Evolutionary conservation across 2,888 invertebrate genomes (phyloP), one percentile per base, ranked within the genome.

Genomic region (Strigamia transsilvanica): DNA sequence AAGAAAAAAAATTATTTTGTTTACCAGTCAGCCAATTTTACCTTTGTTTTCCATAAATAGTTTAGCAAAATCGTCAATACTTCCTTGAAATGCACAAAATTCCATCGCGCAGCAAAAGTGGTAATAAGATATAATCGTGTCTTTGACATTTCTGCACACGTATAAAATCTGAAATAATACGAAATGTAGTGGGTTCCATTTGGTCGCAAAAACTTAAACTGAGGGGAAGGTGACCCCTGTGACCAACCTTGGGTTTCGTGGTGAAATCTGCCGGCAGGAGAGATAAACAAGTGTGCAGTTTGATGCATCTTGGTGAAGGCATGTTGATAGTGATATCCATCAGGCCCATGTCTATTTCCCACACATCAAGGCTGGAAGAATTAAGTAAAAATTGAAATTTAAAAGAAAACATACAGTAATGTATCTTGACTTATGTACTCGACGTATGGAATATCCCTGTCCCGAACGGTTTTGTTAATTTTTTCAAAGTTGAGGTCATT

Each of bases 401-500:
- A 34, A 34, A 34, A 34, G 7, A 34, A 34, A 34, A 34, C 4
- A 42, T 42, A 13, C 4, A 15, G 2, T 42, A 42, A 13, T 2
- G 4, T 7, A 46, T 13, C 15, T 46, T 13, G 1, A 46, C 0
- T 46, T 46, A 1, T 0, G 1, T 46, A 46, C 46, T 46, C 46
- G n/a, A 46, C 46, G n/a, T 46, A 46, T 13, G 46, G 46, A 13
- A 46, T 15, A 15, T 15, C n/a, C 9, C 1, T 13, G 12, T 46
- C 46, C 0, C 46, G 13, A 5, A 46, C 15, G 4, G 15, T 46
- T 13, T 46, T 91, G 86, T 91, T 92, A 0, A 94, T 94, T 23
- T 91, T 91, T 85, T 93, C 92, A 85, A 92, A 94, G 87, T 97
- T 92, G 85, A 94, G 93, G 6, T 79, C 34, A 15, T n/a, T 79